These are phyloP conservation scores for Austrofundulus limnaeus DNA, from an alignment of 2,113 vertebrate genomes.

Conservation along the genomic window DNA sequence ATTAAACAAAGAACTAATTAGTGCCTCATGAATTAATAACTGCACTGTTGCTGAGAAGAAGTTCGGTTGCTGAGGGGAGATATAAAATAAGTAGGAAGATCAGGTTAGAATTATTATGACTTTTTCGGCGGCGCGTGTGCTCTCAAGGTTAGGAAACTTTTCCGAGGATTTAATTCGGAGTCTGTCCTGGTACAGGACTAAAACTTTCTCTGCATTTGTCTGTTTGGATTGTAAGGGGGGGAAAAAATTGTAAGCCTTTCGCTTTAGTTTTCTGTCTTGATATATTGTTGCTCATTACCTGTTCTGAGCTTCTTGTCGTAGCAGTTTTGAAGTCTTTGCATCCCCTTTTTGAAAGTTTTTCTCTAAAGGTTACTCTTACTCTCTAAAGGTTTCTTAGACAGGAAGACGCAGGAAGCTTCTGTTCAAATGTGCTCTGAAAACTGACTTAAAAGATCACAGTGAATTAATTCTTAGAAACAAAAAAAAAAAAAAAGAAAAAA, in stretches of 20 bases:
- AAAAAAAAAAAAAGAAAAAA: slow-evolving; percentile 45
- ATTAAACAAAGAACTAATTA: slow-evolving; percentile 99
- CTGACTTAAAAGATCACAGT: slow-evolving; percentile 89
- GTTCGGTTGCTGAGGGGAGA: slow-evolving; percentile 98
- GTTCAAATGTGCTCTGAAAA: slow-evolving; percentile 83
- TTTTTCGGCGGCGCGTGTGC: slow-evolving; percentile 75
- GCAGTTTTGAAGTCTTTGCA: neutral
- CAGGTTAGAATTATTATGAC: slow-evolving; percentile 86
- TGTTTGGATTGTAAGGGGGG: slow-evolving; percentile 11
- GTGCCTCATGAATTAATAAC: slow-evolving; percentile 99
- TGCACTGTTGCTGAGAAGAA: slow-evolving; percentile 98
- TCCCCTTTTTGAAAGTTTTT: neutral
- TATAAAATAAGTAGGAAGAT: slow-evolving; percentile 95
- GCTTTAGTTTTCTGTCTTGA: slow-evolving; percentile 16
- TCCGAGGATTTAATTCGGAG: slow-evolving; percentile 73
- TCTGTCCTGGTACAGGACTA: slow-evolving; percentile 45
- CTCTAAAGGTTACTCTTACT: too few species aligned
- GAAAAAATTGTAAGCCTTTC: slow-evolving; percentile 13
- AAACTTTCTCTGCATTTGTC: slow-evolving; percentile 42
- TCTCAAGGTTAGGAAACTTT: slow-evolving; percentile 85
- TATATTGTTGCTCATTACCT: neutral
- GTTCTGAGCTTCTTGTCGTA: neutral
- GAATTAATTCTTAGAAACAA: slow-evolving; percentile 89
- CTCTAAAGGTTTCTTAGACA: neutral
- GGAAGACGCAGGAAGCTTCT: slow-evolving; percentile 82